Percentiles rank a stretch among this genome's conserved stretches.
Evolutionary conservation across 2,888 invertebrate species (phyloP).

Genomic region (Drosophila histrio): DNA sequence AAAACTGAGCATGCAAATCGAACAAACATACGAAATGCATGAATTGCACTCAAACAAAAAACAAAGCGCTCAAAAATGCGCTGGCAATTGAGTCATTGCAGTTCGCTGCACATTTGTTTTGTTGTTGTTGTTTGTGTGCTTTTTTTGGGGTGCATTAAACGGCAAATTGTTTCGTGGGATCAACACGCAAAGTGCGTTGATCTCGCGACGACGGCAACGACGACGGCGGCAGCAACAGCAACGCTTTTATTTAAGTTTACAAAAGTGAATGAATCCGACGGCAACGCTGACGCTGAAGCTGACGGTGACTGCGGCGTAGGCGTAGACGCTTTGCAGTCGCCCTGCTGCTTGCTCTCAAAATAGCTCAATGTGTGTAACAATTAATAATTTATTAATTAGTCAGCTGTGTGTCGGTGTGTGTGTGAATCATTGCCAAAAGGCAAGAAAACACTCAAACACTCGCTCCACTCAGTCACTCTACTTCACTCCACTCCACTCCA

Average conservation of each 20-base stretch:
- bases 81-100: constrained; percentile 47
- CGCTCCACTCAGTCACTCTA: constrained; percentile 25
- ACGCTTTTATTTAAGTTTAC: constrained; percentile 58
- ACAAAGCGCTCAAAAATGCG: constrained; percentile 27
- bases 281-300: constrained; percentile 11
- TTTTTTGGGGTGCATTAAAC: constrained; percentile 76
- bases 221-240: constrained; percentile 27
- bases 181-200: constrained; percentile 75
- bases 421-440: constrained; percentile 60
- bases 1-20: constrained; percentile 55
- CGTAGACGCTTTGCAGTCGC: constrained; percentile 15
- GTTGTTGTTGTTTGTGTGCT: constrained; percentile 17
- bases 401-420: not conserved
- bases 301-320: constrained; percentile 34
- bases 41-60: constrained; percentile 32
- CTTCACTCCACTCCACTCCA: constrained; percentile 63
- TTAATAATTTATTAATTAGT: constrained; percentile 66
- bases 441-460: constrained; percentile 22
- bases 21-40: constrained; percentile 14
- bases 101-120: constrained; percentile 37
- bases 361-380: constrained; percentile 68
- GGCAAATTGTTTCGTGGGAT: constrained; percentile 79
- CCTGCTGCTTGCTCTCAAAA: constrained; percentile 38
- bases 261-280: constrained; percentile 67
- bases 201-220: constrained; percentile 45